A percentile compares a stretch with the other conserved stretches of the same genome.
Evolutionary conservation across 2,113 vertebrate genomes (phyloP).

Genomic region (Trogon surrucura): DNA sequence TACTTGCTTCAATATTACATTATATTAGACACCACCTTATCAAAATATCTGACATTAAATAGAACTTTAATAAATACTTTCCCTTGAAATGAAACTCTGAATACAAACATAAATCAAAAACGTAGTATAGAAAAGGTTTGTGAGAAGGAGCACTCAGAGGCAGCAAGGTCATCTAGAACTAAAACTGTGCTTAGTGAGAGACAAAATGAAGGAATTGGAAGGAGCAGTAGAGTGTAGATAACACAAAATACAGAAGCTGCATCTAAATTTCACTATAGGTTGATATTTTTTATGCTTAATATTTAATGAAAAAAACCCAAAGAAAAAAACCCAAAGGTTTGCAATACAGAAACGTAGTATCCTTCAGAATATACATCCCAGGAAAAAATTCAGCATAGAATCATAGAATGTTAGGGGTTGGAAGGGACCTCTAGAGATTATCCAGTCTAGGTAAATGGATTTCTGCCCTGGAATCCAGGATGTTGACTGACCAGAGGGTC

Average conservation of each 20-base stretch:
- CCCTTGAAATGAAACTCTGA: neutral
- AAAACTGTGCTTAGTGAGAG: neutral
- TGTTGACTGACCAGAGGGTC: neutral
- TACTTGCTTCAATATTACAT: neutral
- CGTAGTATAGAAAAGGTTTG: neutral
- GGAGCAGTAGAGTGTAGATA: neutral
- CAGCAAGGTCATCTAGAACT: neutral
- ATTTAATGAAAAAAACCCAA: neutral
- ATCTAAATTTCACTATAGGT: neutral
- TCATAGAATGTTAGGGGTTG: too few relatives aligned
- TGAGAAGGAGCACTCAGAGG: neutral
- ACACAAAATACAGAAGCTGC: neutral
- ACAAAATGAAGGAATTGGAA: neutral
- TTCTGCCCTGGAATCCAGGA: neutral
- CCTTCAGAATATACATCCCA: neutral
- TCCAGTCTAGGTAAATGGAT: neutral
- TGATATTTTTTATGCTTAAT: neutral
- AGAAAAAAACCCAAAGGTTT: neutral
- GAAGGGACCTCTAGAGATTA: too few relatives aligned
- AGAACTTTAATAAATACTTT: neutral
- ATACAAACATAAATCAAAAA: neutral
- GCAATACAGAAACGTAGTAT: neutral
- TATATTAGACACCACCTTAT: neutral
- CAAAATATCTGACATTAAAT: neutral
- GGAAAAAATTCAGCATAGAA: neutral